Evolutionary conservation across 1,140 invertebrate genomes (phyloP), one percentile per base, ranked within the genome.

Genomic region (Drosophila funebris): DNA sequence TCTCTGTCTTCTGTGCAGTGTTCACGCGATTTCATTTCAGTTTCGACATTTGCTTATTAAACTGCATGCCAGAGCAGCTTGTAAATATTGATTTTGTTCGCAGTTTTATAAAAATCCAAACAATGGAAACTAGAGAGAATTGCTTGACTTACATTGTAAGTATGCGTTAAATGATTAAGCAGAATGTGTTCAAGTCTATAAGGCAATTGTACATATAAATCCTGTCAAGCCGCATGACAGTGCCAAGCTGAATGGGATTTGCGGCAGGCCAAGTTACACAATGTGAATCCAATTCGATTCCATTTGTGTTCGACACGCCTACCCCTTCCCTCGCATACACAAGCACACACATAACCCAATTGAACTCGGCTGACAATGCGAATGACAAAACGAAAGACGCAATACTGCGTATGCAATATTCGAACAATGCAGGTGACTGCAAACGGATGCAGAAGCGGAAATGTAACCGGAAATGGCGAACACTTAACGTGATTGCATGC

Each of bases 321-420:
- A 27, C 24, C 24, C 62, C 56, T 22, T 48, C 43, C 27, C 43
- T 43, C 36, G 18, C 22, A 36, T 16, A 22, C 29, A 24, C 43
- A 46, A 27, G 4, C 53, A 58, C 60, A 60, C 24, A 68, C 6
- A 36, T 29, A 37, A 13, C 54, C 52, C 73, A 71, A 75, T 69
- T 87, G 81, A 82, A 78, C 69, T 75, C 43, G 75, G 82, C 82
- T 85, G 81, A 87, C 81, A 85, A 81, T 85, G 77, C 73, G 52
- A 77, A 58, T 77, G 82, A 85, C 82, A 85, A 87, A 71, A 46
- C 50, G 63, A 77, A 79, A 78, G 68, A 44, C 56, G 50, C 37
- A 73, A 71, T 77, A 63, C n/a, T 70, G 62, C 68, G 76, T 46
- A 53, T 69, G 57, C 53, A 66, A 37, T 36, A 18, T 36, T 36